A percentile compares a stretch with the other conserved stretches of the same genome.
Conservation (phyloP, 2,797 vertebrate species). For the Protosalanx chinensis region DNA sequence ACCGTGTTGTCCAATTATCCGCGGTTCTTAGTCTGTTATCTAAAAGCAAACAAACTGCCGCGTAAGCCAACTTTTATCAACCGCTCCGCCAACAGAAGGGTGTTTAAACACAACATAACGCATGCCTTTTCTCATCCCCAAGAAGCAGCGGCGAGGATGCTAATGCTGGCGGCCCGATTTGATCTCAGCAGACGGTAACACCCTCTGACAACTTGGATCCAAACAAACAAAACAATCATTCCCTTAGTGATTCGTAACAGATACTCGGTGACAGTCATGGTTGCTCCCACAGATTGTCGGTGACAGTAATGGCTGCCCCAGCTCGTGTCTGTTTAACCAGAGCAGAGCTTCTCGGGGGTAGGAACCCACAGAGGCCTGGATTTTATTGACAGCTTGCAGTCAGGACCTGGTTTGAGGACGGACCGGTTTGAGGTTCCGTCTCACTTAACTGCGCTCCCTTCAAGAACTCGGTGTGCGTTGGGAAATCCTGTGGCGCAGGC, state of each 20-base stretch:
- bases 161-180: slow-evolving; percentile 6
- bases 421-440: slow-evolving; percentile 6
- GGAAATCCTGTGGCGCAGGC: background rate
- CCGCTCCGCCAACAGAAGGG: slow-evolving; percentile 32
- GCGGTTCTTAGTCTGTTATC: slow-evolving; percentile 42
- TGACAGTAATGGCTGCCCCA: slow-evolving; percentile 21
- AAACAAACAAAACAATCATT: no score
- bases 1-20: slow-evolving; percentile 42
- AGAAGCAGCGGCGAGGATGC: slow-evolving; percentile 41
- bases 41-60: slow-evolving; percentile 59
- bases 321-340: slow-evolving; percentile 38
- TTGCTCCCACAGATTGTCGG: background rate
- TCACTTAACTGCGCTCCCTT: background rate
- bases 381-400: slow-evolving; percentile 34
- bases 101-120: slow-evolving; percentile 45
- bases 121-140: slow-evolving; percentile 48
- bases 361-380: slow-evolving; percentile 33
- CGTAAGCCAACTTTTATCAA: slow-evolving; percentile 47
- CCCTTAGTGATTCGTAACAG: no score
- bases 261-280: slow-evolving; percentile 61
- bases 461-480: slow-evolving; percentile 11
- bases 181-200: no score
- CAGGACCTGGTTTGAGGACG: slow-evolving; percentile 34
- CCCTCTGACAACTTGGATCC: no score
- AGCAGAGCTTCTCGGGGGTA: slow-evolving; percentile 48